Evolutionary conservation across 2,797 vertebrate species (phyloP), one percentile per base, ranked within the genome.

Genomic region (Coregonus ussuriensis): DNA sequence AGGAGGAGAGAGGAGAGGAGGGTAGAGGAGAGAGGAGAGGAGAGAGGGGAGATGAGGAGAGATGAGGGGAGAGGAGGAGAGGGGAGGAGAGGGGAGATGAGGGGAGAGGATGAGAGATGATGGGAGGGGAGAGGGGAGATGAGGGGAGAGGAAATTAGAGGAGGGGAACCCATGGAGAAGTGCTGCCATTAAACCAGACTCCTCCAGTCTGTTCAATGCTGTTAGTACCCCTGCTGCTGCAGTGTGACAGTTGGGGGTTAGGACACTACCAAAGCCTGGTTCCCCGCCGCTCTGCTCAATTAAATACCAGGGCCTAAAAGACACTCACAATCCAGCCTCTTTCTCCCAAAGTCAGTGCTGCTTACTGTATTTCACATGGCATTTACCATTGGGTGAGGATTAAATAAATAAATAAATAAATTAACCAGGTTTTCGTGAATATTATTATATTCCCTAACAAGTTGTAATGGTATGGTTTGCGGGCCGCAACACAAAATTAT

Each of bases 201-300:
- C 70, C 21, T 13, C 7, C 65, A 59, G 62, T 25, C 33, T 11
- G 65, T 79, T 63, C 41, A 31, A n/a, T 29, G 77, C 81, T 66
- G 71, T 77, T 72, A 63, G 53, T 78, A 76, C 2, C 51, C 15
- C 29, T 65, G 67, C 63, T 71, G 52, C 72, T 66, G 4, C n/a
- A 63, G 77, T 53, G 29, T 77, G 41, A 6, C 33, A 51, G 35
- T 75, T 59, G 2, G 13, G 75, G 75, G 69, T 82, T 72, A 67
- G 80, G 84, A 84, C 80, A 82, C 84, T 78, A 91, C 91, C 91
- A 92, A 91, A 91, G 84, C 35, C 81, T 77, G 80, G 83, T 84
- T 82, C 77, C 89, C 88, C 11, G 72, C 79, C 71, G 73, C 88
- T 92, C 79, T 72, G 83, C 88, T 91, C 89, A 90, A 89, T 92